These are phyloP conservation scores for Ctenicera cuprea DNA, from an alignment of 2,888 invertebrate species.

Conservation along the genomic window DNA sequence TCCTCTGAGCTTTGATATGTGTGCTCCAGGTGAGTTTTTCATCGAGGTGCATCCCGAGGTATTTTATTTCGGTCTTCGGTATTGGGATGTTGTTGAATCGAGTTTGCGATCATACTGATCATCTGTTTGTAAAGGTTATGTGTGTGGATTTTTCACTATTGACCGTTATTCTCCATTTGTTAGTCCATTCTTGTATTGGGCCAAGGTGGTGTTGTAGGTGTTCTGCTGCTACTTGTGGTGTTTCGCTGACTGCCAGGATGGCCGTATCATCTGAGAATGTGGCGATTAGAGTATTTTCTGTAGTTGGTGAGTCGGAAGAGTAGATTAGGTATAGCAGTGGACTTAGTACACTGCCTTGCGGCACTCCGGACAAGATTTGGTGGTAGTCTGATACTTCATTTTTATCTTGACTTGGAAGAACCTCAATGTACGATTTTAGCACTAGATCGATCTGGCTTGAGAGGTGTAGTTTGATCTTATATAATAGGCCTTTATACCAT, in stretches of 20 bases:
- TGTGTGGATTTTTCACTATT: slow-evolving; percentile 8
- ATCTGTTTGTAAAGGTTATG: slow-evolving; percentile 13
- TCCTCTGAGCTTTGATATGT: slow-evolving; percentile 13
- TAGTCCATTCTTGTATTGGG: slow-evolving; percentile 1
- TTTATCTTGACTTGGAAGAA: background rate
- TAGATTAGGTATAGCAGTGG: slow-evolving; percentile 5
- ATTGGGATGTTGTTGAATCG: slow-evolving; percentile 8
- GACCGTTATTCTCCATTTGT: slow-evolving; percentile 7
- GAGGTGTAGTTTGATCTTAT: background rate
- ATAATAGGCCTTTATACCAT: slow-evolving; percentile 4
- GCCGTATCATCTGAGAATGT: slow-evolving; percentile 14
- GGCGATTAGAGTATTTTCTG: slow-evolving; percentile 2
- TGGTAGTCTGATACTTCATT: background rate
- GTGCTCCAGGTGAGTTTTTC: no score
- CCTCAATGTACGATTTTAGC: slow-evolving; percentile 3
- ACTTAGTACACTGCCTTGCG: background rate
- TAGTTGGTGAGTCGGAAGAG: slow-evolving; percentile 6
- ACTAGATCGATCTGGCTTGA: background rate
- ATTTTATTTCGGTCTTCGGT: no score
- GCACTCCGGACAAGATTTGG: background rate
- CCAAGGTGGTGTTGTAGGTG: background rate
- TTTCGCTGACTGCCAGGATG: background rate
- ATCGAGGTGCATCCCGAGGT: no score
- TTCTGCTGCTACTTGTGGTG: slow-evolving; percentile 4
- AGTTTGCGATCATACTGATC: background rate